A percentile compares a stretch with the other conserved stretches of the same genome.
Evolutionary conservation across 2,888 invertebrate genomes (phyloP).

Genomic region (Drosophila anceps): DNA sequence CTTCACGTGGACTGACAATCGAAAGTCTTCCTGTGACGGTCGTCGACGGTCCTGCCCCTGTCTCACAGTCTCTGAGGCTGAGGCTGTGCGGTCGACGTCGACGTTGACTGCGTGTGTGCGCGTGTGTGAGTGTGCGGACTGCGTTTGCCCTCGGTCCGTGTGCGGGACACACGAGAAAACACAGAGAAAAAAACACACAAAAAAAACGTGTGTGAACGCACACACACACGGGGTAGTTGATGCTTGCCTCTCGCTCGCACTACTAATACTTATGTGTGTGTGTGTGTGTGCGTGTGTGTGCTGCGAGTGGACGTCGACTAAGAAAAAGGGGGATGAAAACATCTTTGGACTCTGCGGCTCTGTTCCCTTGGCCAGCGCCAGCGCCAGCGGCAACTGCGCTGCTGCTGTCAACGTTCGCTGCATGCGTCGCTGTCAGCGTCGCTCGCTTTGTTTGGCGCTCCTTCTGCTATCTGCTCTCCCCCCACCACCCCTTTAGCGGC

Average conservation of each 20-base stretch:
- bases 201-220: conserved; percentile 51
- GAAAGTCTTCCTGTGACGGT: conserved; percentile 77
- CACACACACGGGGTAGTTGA: conserved; percentile 53
- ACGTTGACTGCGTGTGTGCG: conserved; percentile 12
- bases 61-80: conserved; percentile 59
- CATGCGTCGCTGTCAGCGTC: conserved; percentile 17
- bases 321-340: conserved; percentile 76
- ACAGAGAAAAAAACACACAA: conserved; percentile 31
- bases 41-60: conserved; percentile 59
- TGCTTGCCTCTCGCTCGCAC: conserved; percentile 52
- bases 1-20: conserved; percentile 84
- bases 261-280: conserved; percentile 23
- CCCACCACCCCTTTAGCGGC: conserved; percentile 24
- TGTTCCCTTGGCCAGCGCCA: conserved; percentile 48
- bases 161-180: conserved; percentile 28
- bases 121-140: conserved; percentile 28
- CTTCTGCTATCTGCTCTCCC: conserved; percentile 22
- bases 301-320: conserved; percentile 68
- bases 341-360: conserved; percentile 56
- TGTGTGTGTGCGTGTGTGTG: conserved; percentile 45
- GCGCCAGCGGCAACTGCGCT: conserved; percentile 23
- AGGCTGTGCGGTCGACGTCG: conserved; percentile 58
- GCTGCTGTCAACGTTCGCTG: conserved; percentile 18
- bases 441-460: conserved; percentile 44
- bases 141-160: conserved; percentile 29